Evolutionary conservation across 2,797 vertebrate species (phyloP).

Genomic region (Miichthys miiuy): DNA sequence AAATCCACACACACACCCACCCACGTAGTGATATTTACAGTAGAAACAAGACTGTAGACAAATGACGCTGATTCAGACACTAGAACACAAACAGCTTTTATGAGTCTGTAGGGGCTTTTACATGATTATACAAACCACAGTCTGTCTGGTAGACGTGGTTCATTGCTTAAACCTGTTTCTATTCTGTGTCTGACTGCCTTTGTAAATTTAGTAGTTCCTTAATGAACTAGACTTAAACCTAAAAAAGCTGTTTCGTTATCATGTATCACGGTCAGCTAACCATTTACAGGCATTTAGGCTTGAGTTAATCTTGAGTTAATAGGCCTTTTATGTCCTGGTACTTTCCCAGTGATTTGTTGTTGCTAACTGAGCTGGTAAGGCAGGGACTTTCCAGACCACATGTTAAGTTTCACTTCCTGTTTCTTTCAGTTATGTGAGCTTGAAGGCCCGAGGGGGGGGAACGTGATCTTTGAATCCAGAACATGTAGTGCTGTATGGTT

Average conservation of each 20-base stretch:
- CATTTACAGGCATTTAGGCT: neutral
- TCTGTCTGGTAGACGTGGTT: neutral
- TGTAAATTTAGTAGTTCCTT: neutral
- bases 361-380: slow-evolving; percentile 25
- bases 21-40: slow-evolving; percentile 16
- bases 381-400: slow-evolving; percentile 77
- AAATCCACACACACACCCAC: too few relatives aligned
- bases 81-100: slow-evolving; percentile 2
- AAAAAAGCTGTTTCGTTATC: slow-evolving; percentile 8
- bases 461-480: neutral
- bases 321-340: slow-evolving; percentile 53
- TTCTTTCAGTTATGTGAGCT: neutral
- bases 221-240: neutral
- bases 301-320: neutral
- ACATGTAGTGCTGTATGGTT: neutral
- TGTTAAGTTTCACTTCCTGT: slow-evolving; percentile 76
- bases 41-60: slow-evolving; percentile 25
- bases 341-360: slow-evolving; percentile 69
- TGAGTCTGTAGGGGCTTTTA: neutral
- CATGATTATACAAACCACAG: neutral
- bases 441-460: neutral
- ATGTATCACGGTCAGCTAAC: neutral
- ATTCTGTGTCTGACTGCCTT: neutral
- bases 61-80: neutral
- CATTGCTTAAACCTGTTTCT: neutral